Percentiles rank a stretch among this genome's conserved stretches.
phyloP scores from a whole-genome alignment of 1,140 invertebrate species.

The Dendrolimus kikuchii region DNA sequence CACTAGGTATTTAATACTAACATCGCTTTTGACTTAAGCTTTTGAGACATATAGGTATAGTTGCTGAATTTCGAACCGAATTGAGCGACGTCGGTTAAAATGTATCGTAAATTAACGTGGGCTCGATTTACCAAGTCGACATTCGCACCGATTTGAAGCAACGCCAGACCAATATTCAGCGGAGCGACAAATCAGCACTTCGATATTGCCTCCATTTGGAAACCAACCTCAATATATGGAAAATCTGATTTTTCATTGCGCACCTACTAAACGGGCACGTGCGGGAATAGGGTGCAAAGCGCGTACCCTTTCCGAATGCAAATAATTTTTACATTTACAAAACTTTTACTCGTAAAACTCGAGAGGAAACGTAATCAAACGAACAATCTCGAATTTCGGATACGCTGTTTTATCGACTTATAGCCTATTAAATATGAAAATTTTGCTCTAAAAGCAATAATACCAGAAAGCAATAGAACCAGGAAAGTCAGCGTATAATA shows the following conservation, averaged over 20 bases:
- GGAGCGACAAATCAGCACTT: slow-evolving; percentile 69
- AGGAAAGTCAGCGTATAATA: not conserved
- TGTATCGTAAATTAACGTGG: slow-evolving; percentile 21
- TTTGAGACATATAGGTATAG: no score
- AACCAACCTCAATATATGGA: slow-evolving; percentile 59
- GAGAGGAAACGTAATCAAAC: slow-evolving; percentile 16
- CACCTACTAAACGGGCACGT: slow-evolving; percentile 25
- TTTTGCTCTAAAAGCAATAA: not conserved
- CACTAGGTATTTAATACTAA: no score
- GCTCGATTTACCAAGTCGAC: slow-evolving; percentile 35
- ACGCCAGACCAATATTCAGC: slow-evolving; percentile 63
- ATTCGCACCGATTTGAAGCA: slow-evolving; percentile 63
- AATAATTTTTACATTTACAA: slow-evolving; percentile 17
- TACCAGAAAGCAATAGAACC: not conserved
- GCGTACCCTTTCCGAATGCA: slow-evolving; percentile 4
- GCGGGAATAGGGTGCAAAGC: slow-evolving; percentile 1
- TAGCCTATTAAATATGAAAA: slow-evolving; percentile 4
- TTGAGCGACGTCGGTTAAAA: slow-evolving; percentile 11
- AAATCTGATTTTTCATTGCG: slow-evolving; percentile 61
- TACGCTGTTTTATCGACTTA: slow-evolving; percentile 22
- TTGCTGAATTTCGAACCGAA: not conserved
- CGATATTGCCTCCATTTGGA: slow-evolving; percentile 69
- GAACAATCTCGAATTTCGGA: slow-evolving; percentile 26
- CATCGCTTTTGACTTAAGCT: no score
- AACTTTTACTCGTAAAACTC: slow-evolving; percentile 12